Evolutionary conservation across 2,113 vertebrate species (phyloP).

Genomic region (Nycticorax nycticorax): DNA sequence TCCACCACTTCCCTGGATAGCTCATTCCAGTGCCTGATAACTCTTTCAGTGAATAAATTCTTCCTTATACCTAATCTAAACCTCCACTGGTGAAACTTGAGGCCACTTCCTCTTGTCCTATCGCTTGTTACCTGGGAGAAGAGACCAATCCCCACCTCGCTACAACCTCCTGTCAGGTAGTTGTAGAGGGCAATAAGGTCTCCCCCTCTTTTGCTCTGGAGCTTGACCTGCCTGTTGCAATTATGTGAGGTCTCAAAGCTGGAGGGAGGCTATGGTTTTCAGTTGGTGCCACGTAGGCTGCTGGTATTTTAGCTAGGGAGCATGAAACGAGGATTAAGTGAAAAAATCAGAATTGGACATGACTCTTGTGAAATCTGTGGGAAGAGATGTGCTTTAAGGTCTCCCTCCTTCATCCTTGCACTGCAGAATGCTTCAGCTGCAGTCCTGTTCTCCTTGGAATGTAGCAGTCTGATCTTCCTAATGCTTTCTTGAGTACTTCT

Average conservation of each 20-base stretch:
- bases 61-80: no score
- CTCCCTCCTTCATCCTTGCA: not conserved
- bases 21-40: no score
- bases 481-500: not conserved
- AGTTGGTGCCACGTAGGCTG: accelerated
- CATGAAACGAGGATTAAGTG: accelerated
- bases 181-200: no score
- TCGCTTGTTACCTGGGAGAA: no score
- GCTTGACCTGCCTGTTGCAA: not conserved
- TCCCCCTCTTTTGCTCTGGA: not conserved
- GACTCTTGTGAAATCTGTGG: not conserved
- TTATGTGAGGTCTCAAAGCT: not conserved
- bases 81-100: no score
- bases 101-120: no score
- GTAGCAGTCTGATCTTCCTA: not conserved
- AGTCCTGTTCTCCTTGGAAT: not conserved
- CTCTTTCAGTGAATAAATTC: no score
- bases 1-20: no score
- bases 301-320: not conserved
- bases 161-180: no score
- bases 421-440: not conserved
- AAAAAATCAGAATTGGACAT: not conserved
- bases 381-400: not conserved
- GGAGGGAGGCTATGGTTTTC: not conserved
- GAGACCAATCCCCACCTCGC: no score